Base-by-base conservation (phyloP, 1,140 invertebrate genomes). In the Lepidotrigona ventralis region DNA sequence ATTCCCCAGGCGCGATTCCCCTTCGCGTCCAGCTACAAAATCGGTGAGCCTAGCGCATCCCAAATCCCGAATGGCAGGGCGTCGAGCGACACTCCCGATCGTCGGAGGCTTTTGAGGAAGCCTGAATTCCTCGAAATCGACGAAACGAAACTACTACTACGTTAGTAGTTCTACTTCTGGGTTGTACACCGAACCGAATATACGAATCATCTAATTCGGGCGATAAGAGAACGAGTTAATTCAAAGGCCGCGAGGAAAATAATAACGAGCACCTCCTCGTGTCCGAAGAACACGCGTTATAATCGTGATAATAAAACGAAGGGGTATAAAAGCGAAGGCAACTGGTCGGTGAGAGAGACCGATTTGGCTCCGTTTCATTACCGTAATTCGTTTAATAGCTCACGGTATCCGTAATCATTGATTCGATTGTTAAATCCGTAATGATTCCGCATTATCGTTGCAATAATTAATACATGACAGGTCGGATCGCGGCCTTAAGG, bases 371-470 rank as follows among this genome's bases (percentile, higher is more conserved):
- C 78, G 78, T 79, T 72, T 23, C 78, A 72, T 51, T 51, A 26
- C 68, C 78, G 70, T 63, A 72, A 81, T 74, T 81, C 46, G 33
- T 68, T 63, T 76, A 76, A 81, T 66, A 60, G 60, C 46, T 46
- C 11, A 74, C 54, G 54, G 54, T n/a, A 29, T 12, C 8, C 19
- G 64, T 68, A 58, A 75, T 54, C 53, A 12, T 56, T n/a, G 60
- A 26, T 81, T 68, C 26, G 58, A 68, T 75, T 68, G 60, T 66
- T 56, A 21, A n/a, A 54, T 64, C 17, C 26, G 69, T 26, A 75
- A 75, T 33, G 78, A 58, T 21, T 58, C 53, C 6, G 33, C 33
- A 17, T 33, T 33, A 80, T 60, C 68, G 54, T 23, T 9, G 19
- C 12, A n/a, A 26, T 80, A 80, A 80, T 80, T 73, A 64, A 76